phyloP scores from a whole-genome alignment of 2,113 vertebrate species.

The Scolopax mira region DNA sequence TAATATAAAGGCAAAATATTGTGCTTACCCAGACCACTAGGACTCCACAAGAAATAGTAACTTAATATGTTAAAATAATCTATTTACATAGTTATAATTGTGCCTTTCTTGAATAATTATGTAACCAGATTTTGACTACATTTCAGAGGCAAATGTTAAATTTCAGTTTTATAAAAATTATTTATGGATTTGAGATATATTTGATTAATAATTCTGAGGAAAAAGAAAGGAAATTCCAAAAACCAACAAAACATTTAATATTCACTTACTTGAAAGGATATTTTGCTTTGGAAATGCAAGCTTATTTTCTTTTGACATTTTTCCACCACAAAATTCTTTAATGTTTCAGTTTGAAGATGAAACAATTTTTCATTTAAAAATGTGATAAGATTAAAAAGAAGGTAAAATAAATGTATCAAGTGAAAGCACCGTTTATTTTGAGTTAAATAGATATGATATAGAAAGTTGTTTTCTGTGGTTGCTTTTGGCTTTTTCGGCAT shows the following conservation, averaged over 20 bases:
- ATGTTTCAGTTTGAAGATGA: not conserved
- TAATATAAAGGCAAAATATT: not conserved
- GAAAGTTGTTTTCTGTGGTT: not conserved
- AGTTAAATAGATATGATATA: not conserved
- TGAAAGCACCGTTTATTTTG: not conserved
- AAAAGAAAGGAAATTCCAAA: not conserved
- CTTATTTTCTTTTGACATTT: not conserved
- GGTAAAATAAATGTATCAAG: not conserved
- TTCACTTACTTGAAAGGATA: not conserved
- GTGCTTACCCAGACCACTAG: not conserved
- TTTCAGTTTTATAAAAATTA: not conserved
- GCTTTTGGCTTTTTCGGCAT: not conserved
- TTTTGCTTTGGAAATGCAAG: not conserved
- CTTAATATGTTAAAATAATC: not conserved
- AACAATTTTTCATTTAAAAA: not conserved
- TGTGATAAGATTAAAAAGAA: not conserved
- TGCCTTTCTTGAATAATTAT: not conserved
- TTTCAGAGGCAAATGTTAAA: not conserved
- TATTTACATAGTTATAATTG: not conserved
- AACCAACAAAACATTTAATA: not conserved
- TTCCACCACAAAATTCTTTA: not conserved
- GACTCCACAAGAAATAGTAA: not conserved
- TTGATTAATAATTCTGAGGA: not conserved
- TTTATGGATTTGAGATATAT: not conserved
- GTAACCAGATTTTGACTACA: not conserved